These are phyloP conservation scores for Pantala flavescens DNA, from an alignment of 1,140 invertebrate species.

Conservation along the genomic window DNA sequence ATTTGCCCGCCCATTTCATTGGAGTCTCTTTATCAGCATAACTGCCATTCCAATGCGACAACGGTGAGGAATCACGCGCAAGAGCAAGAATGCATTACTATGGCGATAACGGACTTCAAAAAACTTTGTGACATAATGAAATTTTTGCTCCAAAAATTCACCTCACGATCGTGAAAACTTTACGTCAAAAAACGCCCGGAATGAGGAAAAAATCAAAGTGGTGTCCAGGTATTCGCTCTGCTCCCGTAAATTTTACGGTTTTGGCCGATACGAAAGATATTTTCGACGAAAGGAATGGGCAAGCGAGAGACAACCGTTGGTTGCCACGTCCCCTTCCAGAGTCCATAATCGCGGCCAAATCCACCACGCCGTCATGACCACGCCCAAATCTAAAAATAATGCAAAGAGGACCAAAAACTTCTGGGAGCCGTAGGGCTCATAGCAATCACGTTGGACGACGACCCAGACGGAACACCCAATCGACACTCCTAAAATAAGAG, in stretches of 20 bases:
- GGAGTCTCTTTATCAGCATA: too few species aligned
- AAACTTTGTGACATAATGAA: background rate
- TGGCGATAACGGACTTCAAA: background rate
- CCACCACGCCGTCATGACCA: background rate
- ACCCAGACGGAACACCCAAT: too few species aligned
- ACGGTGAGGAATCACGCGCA: too few species aligned
- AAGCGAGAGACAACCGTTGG: too few species aligned
- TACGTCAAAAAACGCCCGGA: too few species aligned
- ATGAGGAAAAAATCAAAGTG: background rate
- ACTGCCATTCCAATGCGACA: too few species aligned
- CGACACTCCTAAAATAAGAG: too few species aligned
- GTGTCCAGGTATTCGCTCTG: background rate
- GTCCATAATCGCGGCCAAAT: background rate
- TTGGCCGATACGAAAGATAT: background rate
- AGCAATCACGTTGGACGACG: background rate
- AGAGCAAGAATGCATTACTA: background rate
- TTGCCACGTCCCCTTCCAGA: too few species aligned
- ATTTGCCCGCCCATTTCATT: too few species aligned
- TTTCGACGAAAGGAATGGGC: background rate
- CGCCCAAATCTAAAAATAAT: slow-evolving; percentile 7
- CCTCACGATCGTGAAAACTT: too few species aligned
- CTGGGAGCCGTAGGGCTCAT: too few species aligned
- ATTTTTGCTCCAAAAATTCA: too few species aligned
- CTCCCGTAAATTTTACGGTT: slow-evolving; percentile 9
- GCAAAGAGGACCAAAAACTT: background rate